Evolutionary conservation across 2,888 invertebrate species (phyloP).

Genomic region (Drosophila robusta): DNA sequence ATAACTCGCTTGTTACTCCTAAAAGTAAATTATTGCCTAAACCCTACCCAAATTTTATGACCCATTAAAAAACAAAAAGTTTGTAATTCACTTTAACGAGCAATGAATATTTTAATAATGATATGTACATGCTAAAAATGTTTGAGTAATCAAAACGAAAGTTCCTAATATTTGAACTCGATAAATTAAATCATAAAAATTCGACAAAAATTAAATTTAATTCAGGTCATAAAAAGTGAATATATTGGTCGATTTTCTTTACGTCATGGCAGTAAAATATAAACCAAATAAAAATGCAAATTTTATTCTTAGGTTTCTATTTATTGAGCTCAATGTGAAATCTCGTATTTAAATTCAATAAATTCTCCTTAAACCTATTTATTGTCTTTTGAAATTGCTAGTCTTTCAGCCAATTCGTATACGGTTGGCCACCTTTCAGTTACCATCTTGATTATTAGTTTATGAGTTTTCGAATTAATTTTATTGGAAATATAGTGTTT

Average conservation of each 20-base stretch:
- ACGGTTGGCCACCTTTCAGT: not conserved
- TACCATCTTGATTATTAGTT: not conserved
- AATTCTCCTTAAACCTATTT: not conserved
- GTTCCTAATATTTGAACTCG: not conserved
- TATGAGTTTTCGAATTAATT: conserved; percentile 2
- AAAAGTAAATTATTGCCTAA: not conserved
- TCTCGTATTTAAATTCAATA: conserved; percentile 1
- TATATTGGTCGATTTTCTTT: not conserved
- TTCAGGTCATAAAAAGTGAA: conserved; percentile 20
- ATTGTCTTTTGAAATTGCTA: not conserved
- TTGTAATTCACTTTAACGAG: conserved; percentile 6
- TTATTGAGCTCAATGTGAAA: conserved; percentile 7
- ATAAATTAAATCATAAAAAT: conserved; percentile 33
- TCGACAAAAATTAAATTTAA: conserved; percentile 12
- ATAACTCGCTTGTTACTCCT: not conserved
- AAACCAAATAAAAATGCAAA: conserved; percentile 18
- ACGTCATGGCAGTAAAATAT: not conserved
- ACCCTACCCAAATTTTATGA: not conserved
- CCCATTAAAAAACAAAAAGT: conserved; percentile 10
- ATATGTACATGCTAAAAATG: not conserved
- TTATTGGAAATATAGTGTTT: not conserved
- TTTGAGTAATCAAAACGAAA: too few species aligned
- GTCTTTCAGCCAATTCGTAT: not conserved
- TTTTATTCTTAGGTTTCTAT: conserved; percentile 14
- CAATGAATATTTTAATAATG: conserved; percentile 19